These are phyloP conservation scores for Thumatha senex DNA, from an alignment of 2,888 invertebrate genomes.

Conservation along the genomic window DNA sequence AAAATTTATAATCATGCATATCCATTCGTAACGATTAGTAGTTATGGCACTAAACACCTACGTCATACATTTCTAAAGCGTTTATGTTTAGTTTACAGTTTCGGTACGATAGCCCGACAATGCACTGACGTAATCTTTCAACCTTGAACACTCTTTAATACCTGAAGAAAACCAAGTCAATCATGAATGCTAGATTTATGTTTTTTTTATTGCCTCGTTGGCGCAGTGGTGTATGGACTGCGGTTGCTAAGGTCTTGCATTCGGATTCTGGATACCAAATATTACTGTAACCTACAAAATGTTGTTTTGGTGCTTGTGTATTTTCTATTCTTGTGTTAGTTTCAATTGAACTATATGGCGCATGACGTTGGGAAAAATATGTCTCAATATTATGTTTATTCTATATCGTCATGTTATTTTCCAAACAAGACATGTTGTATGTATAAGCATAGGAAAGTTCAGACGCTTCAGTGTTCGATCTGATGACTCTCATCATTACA, in stretches of 20 bases:
- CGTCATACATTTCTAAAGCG: slow-evolving; percentile 32
- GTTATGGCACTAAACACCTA: slow-evolving; percentile 19
- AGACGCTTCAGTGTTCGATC: neutral
- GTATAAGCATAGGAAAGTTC: neutral
- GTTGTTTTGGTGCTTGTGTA: no score
- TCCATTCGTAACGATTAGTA: slow-evolving; percentile 10
- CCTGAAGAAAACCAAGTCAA: slow-evolving; percentile 27
- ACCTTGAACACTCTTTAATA: slow-evolving; percentile 24
- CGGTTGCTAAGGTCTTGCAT: no score
- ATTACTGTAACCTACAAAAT: no score
- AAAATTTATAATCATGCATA: slow-evolving; percentile 12
- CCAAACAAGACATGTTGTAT: neutral
- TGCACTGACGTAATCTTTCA: slow-evolving; percentile 25
- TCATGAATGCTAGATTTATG: neutral
- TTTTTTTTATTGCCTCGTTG: no score
- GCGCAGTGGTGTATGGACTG: no score
- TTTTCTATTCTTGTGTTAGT: no score
- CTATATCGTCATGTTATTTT: no score
- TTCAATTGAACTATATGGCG: no score
- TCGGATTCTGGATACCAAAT: no score
- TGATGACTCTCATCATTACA: neutral
- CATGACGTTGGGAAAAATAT: no score
- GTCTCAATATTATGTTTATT: no score
- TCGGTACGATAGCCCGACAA: slow-evolving; percentile 28
- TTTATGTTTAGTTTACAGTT: slow-evolving; percentile 34